These are phyloP conservation scores for Nomada fabriciana DNA, from an alignment of 2,888 invertebrate genomes.

Conservation along the genomic window DNA sequence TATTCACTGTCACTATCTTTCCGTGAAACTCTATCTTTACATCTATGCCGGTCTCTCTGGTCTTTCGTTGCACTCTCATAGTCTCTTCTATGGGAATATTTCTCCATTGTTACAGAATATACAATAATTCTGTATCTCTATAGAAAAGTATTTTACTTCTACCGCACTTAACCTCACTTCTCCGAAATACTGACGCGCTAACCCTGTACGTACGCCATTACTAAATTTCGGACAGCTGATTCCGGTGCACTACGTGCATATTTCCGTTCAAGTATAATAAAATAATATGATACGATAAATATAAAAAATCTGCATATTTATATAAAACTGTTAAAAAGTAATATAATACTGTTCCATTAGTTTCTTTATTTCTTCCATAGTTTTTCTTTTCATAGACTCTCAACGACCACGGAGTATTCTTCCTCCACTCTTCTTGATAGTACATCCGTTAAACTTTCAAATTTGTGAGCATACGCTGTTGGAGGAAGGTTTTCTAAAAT, in stretches of 20 bases:
- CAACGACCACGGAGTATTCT: constrained; percentile 58
- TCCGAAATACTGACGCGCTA: background rate
- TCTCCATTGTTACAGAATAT: constrained; percentile 65
- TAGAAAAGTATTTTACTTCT: background rate
- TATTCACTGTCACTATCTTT: constrained; percentile 49
- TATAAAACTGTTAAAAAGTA: background rate
- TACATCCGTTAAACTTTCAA: constrained; percentile 80
- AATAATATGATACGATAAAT: constrained; percentile 7
- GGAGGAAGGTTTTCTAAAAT: constrained; percentile 58
- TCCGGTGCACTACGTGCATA: constrained; percentile 38
- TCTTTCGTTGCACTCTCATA: constrained; percentile 49
- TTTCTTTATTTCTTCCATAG: too few relatives aligned
- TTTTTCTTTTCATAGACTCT: constrained; percentile 16
- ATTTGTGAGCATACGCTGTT: constrained; percentile 68
- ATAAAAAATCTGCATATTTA: background rate
- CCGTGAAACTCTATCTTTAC: constrained; percentile 39
- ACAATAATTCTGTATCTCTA: background rate
- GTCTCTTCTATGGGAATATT: constrained; percentile 60
- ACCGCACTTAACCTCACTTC: constrained; percentile 62
- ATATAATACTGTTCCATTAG: background rate
- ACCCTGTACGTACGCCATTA: constrained; percentile 56
- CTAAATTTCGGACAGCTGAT: constrained; percentile 56
- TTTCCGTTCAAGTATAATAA: constrained; percentile 29
- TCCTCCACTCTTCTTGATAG: constrained; percentile 60
- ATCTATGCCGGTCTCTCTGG: constrained; percentile 23